Base-by-base conservation (phyloP, 2,888 invertebrate genomes). In the Kuschelorhynchus macadamiae region DNA sequence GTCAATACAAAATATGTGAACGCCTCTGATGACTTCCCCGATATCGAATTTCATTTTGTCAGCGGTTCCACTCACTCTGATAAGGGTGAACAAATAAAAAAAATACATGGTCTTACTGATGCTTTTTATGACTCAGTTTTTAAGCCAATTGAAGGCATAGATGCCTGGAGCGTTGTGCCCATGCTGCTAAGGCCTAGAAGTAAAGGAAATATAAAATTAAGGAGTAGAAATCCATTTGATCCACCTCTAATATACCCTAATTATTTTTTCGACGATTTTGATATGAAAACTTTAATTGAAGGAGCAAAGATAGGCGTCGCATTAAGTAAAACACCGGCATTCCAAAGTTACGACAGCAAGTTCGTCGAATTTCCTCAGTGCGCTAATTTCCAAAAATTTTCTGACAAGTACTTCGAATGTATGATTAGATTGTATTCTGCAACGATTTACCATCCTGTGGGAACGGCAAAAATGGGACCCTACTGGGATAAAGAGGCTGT, bases 391-490 rank as follows among this genome's bases (percentile, higher is more conserved):
- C 86, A 86, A 0, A 85, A 88, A 65, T 92, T 89, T 78, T 89
- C 91, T 0, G 95, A 95, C 79, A 84, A 87, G 0, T 95, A 91
- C 78, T 95, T 93, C 91, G 95, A 94, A 78, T 96, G 95, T 76
- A 92, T 94, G 92, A 92, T 94, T 16, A 84, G 92, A 8, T 88
- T 92, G 39, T 94, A 94, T 72, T 92, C 93, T 0, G 90, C 90
- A 4, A 95, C 94, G 0, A 92, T 95, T 53, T 95, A 95, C 77
- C 94, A 94, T 84, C 94, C 94, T 0, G 77, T 77, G 0, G 95
- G 95, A 0, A 95, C 95, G 0, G 92, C 92, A 44, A 95, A 94
- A 80, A 95, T 95, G 95, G 95, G 95, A 0, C 94, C 95, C 0
- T 90, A 90, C 74, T 93, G 92, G 92, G 95, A 95, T 78, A 87